Evolutionary conservation across 2,113 vertebrate species (phyloP).

Genomic region (Australoheros scitulus): DNA sequence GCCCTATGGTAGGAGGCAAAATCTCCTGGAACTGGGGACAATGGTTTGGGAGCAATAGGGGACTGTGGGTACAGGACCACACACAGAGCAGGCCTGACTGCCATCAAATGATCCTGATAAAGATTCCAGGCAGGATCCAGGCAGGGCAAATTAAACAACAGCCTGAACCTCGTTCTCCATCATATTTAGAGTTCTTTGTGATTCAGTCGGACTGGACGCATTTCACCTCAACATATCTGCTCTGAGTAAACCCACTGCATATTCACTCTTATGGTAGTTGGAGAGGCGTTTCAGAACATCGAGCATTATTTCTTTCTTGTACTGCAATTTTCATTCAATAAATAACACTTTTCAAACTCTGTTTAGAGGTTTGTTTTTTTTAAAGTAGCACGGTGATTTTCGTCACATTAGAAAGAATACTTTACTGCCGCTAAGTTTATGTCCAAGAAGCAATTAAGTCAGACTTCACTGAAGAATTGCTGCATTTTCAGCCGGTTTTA

Average conservation of each 20-base stretch:
- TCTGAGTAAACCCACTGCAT: background rate
- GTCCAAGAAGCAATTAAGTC: background rate
- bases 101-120: constrained; percentile 60
- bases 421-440: background rate
- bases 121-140: constrained; percentile 58
- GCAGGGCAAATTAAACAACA: constrained; percentile 45
- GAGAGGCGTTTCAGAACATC: background rate
- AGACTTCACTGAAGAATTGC: background rate
- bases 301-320: background rate
- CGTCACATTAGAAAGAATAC: background rate
- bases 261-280: background rate
- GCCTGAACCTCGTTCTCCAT: constrained; percentile 34
- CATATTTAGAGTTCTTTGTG: background rate
- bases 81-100: constrained; percentile 58
- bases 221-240: background rate
- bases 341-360: too few species aligned
- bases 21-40: constrained; percentile 14
- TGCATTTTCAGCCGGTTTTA: background rate
- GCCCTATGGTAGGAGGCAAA: background rate
- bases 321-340: background rate
- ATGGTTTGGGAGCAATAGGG: constrained; percentile 15
- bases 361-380: too few species aligned
- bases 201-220: background rate
- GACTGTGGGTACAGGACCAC: constrained; percentile 67
- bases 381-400: fast-evolving